phyloP scores from a whole-genome alignment of 2,888 invertebrate genomes.

The Drosophila subsilvestris region DNA sequence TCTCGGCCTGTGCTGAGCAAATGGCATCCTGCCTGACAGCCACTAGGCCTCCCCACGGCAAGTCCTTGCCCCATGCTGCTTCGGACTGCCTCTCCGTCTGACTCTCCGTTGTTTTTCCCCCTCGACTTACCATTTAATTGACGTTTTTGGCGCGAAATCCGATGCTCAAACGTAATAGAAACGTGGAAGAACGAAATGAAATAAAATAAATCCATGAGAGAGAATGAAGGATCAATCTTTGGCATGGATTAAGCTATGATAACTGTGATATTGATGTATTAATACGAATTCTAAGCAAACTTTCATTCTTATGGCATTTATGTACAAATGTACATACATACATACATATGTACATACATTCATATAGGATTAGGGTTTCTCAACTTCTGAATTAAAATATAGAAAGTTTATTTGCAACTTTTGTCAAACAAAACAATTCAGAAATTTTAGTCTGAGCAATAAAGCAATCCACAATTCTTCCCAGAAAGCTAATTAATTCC shows the following conservation, averaged over 20 bases:
- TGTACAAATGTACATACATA: no score
- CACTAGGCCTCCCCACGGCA: not conserved
- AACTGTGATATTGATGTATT: no score
- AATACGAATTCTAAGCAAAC: no score
- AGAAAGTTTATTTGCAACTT: no score
- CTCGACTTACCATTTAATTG: conserved; percentile 1
- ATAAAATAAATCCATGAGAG: not conserved
- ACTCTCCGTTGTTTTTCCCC: not conserved
- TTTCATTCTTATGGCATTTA: no score
- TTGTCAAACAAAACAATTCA: no score
- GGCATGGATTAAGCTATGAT: not conserved
- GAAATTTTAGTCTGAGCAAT: no score
- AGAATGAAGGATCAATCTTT: not conserved
- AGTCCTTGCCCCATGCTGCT: conserved; percentile 9
- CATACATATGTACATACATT: no score
- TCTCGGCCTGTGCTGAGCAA: conserved; percentile 8
- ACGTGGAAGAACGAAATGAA: not conserved
- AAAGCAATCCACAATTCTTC: no score
- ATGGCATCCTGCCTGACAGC: not conserved
- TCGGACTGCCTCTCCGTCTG: not conserved
- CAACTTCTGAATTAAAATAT: not conserved
- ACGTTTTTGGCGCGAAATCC: conserved; percentile 42
- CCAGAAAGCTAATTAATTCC: no score
- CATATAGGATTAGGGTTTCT: no score
- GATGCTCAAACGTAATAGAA: conserved; percentile 6